Percentiles rank a stretch among this genome's conserved stretches.
Evolutionary conservation across 2,113 vertebrate genomes (phyloP).

Genomic region (Amblyopsis rosae): DNA sequence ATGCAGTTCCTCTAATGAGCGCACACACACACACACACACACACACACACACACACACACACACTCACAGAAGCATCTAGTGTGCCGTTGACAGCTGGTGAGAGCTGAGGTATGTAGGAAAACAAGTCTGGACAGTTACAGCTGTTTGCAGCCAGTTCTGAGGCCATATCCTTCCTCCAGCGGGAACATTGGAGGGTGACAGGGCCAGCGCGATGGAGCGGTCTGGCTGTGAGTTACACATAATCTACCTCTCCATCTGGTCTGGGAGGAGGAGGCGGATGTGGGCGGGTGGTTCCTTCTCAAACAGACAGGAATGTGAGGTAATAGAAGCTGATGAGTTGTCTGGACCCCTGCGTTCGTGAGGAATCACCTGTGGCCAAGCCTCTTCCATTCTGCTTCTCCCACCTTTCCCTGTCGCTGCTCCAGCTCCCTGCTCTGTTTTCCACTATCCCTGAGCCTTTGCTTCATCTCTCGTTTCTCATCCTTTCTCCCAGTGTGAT

Average conservation of each 20-base stretch:
- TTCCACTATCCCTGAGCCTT: not conserved
- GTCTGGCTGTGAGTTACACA: constrained; percentile 7
- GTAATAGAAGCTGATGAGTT: constrained; percentile 19
- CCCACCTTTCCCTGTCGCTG: not conserved
- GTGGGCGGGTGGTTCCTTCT: not conserved
- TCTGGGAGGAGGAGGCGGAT: not conserved
- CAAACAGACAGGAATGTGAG: constrained; percentile 21
- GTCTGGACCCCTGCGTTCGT: constrained; percentile 14
- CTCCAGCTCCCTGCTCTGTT: not conserved
- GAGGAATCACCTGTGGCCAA: constrained; percentile 14
- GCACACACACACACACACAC: not conserved
- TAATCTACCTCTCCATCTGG: constrained; percentile 21
- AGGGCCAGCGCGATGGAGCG: not conserved
- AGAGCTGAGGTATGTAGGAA: constrained; percentile 29
- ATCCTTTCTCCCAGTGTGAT: constrained; percentile 10
- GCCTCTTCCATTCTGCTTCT: not conserved
- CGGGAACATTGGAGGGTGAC: not conserved
- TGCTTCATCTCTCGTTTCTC: not conserved
- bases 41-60: constrained; percentile 9
- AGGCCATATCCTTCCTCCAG: constrained; percentile 4
- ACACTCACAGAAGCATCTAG: constrained; percentile 11
- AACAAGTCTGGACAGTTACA: constrained; percentile 17
- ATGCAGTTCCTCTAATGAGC: no score
- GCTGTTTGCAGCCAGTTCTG: constrained; percentile 7
- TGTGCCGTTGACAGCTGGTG: constrained; percentile 33